Evolutionary conservation across 2,113 vertebrate genomes (phyloP).

Genomic region (Mesitornis unicolor): DNA sequence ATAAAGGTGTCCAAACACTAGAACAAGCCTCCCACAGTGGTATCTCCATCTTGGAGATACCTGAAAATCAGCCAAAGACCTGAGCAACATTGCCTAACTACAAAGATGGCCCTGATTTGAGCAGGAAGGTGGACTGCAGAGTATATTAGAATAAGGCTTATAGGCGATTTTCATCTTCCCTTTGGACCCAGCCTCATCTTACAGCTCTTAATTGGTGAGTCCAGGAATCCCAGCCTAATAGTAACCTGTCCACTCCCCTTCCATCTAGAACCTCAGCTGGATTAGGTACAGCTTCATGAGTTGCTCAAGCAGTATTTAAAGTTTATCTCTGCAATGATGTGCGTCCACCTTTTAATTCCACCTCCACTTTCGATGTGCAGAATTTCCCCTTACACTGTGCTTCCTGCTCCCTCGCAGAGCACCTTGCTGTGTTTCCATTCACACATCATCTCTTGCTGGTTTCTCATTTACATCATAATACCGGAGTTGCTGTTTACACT

Average conservation of each 20-base stretch:
- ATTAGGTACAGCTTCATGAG: neutral
- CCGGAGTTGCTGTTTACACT: constrained; percentile 60
- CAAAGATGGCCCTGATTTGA: neutral
- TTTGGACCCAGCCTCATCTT: neutral
- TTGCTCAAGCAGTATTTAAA: neutral
- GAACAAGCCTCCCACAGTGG: neutral
- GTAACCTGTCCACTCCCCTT: neutral
- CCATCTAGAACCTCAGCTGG: neutral
- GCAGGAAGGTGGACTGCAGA: neutral
- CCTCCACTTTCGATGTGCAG: neutral
- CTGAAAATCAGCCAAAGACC: neutral
- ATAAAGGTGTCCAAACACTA: neutral
- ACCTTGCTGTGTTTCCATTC: constrained; percentile 67
- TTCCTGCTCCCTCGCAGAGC: neutral
- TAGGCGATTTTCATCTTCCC: neutral
- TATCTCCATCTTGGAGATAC: neutral
- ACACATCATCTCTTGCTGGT: constrained; percentile 58
- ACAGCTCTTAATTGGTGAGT: neutral
- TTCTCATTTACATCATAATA: constrained; percentile 73
- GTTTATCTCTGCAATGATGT: neutral
- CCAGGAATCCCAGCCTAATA: neutral
- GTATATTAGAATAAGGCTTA: neutral
- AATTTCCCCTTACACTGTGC: constrained; percentile 3
- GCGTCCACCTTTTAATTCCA: neutral
- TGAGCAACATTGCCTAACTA: neutral